Base-by-base conservation (phyloP, 2,797 vertebrate species). In the Fringilla coelebs region DNA sequence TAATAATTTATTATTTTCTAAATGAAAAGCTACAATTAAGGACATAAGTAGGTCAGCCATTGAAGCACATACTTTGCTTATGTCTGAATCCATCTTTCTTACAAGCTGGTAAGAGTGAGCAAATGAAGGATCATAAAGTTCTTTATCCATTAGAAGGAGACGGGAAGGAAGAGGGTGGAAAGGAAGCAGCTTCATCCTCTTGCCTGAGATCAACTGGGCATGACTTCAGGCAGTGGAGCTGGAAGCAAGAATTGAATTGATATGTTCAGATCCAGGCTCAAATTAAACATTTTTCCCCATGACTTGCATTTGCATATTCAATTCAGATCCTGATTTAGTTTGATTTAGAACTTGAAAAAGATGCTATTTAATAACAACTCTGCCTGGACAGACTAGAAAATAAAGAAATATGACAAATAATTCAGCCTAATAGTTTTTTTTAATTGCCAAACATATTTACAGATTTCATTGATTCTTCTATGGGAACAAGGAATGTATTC, bases 381-480 rank as follows among this genome's bases (percentile, higher is more conserved):
- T 65, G 21, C 63, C 36, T 68, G 17, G 10, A 76, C 10, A 79
- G 31, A 84, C 48, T 52, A 20, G 26, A 71, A 65, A 88, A 88
- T 51, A 67, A 85, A 79, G 67, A 58, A 65, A 65, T 28, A 67
- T 29, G 13, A n/a, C 22, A 80, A 86, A 45, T 71, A 65, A 86
- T 57, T 71, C 73, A 71, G 20, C 22, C 9, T 74, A 60, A 48
- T 0, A 0, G 5, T 0, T 0, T 17, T 57, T 55, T 55, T 62
- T 54, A 46, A 76, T 66, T 77, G 52, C 21, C 32, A 85, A 74
- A 77, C 6, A 63, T 18, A 12, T 78, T 78, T 86, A 60, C 11
- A 54, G 31, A 79, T 89, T 85, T 92, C 41, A 68, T 65, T 78
- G 24, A 52, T 40, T 77, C 18, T 63, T 88, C 52, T 11, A n/a